phyloP scores from a whole-genome alignment of 2,888 invertebrate species.

The Nemurella pictetii region DNA sequence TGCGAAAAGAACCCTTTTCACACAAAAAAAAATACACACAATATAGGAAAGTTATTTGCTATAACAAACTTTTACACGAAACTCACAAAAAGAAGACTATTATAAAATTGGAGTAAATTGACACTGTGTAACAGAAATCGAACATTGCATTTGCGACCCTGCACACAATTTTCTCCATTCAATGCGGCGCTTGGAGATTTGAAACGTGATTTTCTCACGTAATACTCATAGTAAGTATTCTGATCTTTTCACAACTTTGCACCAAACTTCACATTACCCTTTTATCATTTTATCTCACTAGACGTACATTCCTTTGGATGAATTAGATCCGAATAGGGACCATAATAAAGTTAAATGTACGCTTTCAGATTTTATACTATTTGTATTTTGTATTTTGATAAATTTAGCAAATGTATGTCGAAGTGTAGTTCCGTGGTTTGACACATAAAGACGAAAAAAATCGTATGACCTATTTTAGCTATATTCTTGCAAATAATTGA shows the following conservation, averaged over 20 bases:
- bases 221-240: background rate
- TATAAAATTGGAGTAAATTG: background rate
- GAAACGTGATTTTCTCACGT: background rate
- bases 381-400: no score
- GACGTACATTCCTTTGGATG: no score
- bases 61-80: background rate
- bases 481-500: no score
- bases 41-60: background rate
- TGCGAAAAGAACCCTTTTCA: constrained; percentile 19
- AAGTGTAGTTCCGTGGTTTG: no score
- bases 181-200: background rate
- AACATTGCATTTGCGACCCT: background rate
- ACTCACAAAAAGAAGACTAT: background rate
- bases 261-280: background rate
- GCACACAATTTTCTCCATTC: background rate
- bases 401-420: no score
- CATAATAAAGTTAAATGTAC: no score
- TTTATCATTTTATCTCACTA: background rate
- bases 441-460: no score
- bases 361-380: no score
- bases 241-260: background rate
- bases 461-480: no score
- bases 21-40: background rate
- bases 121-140: background rate
- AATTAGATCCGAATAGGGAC: no score